Base-by-base conservation (phyloP, 2,888 invertebrate species). In the Lamproptera curius region DNA sequence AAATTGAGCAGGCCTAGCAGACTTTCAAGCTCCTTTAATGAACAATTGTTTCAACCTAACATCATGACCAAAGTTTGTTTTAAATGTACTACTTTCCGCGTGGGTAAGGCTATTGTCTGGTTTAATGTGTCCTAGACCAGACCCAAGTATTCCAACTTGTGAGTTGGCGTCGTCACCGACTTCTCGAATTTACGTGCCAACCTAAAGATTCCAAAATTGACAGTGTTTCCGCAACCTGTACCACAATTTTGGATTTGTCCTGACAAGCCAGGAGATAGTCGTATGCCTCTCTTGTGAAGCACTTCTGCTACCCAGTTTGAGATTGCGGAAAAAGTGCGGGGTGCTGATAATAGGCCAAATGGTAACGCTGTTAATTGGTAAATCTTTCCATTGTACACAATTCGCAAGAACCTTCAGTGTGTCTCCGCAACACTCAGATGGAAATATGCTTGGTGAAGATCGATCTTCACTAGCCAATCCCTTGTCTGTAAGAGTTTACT, bases 261-360 rank as follows among this genome's bases (percentile, higher is more conserved):
- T 47, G 52, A 26, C 45, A 42, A 0, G 50, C 52, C 0, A 55
- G 15, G n/a, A 61, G 39, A 37, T 56, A 61, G 16, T 31, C 63
- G 43, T 9, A 64, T 49, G 4, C 56, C 56, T 34, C 31, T 16
- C 10, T 37, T 16, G 38, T 61, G 38, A 5, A 63, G 51, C 2
- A 43, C 34, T 39, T 55, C 49, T 17, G 60, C 62, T 4, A 61
- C 15, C 59, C 62, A 63, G 46, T 63, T 66, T 28, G 50, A 50
- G 2, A 63, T 16, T 5, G 51, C 40, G 3, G 61, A 51, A 44
- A 63, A 64, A 8, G 49, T 51, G 28, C 46, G 36, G 0, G 61
- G 61, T 1, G 61, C 59, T 3, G 49, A 55, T 0, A 58, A 48
- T 4, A 66, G 54, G 5, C 54, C 53, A 43, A 56, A 57, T 0